These are phyloP conservation scores for Shargacucullia verbasci DNA, from an alignment of 2,888 invertebrate genomes.

Conservation along the genomic window DNA sequence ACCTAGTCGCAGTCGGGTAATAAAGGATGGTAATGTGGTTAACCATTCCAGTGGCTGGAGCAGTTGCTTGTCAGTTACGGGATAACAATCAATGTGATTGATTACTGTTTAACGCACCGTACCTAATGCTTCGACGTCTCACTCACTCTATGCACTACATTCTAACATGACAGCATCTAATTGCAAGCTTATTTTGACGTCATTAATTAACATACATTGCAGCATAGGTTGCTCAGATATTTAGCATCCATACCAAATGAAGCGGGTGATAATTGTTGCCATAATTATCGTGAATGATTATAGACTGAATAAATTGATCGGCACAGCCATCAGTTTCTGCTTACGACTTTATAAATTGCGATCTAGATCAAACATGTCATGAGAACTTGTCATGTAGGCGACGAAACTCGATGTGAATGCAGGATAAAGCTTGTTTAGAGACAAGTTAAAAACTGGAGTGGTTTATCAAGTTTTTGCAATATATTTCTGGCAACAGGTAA, in stretches of 20 bases:
- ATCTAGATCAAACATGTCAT: constrained; percentile 32
- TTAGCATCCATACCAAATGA: constrained; percentile 59
- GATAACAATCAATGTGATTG: too few species aligned
- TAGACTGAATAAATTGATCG: constrained; percentile 27
- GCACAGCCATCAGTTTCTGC: constrained; percentile 20
- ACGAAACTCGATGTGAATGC: constrained; percentile 29
- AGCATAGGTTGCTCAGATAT: constrained; percentile 41
- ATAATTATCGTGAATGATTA: constrained; percentile 52
- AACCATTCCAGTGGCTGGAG: too few species aligned
- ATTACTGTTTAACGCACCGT: not conserved
- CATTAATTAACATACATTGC: constrained; percentile 42
- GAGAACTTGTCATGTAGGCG: constrained; percentile 21
- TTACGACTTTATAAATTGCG: constrained; percentile 15
- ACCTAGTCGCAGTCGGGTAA: too few species aligned
- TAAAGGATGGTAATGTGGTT: too few species aligned
- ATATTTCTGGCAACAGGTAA: constrained; percentile 28
- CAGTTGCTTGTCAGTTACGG: too few species aligned
- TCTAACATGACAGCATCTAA: constrained; percentile 34
- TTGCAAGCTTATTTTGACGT: constrained; percentile 45
- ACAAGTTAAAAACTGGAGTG: constrained; percentile 53
- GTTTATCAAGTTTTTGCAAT: constrained; percentile 45
- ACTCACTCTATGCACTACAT: constrained; percentile 28
- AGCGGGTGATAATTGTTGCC: constrained; percentile 60
- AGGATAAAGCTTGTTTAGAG: constrained; percentile 27
- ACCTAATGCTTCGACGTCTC: constrained; percentile 17